Evolutionary conservation across 2,888 invertebrate species (phyloP), one percentile per base, ranked within the genome.

Genomic region (Tetanocera ferruginea): DNA sequence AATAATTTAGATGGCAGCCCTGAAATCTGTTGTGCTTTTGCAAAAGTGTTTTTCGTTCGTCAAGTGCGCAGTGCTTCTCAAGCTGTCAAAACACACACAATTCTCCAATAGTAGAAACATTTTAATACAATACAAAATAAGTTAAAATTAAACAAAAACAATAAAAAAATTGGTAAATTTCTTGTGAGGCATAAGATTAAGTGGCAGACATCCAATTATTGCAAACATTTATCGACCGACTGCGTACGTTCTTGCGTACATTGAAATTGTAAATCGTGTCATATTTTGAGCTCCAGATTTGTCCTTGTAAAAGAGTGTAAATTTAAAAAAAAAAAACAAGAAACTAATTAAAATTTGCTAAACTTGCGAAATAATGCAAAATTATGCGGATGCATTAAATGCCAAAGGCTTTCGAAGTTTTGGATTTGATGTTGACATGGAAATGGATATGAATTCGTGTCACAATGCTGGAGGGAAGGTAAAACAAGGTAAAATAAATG

Each of bases 371-470:
- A 83, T 76, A 80, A 88, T 88, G 88, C 88, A 88, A 84, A 88
- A 84, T 82, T 88, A 88, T 83, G 84, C 86, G 70, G 88, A 88
- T 84, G 88, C 88, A 81, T 80, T 87, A 34, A 88, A 85, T 80
- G 87, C 85, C 73, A 86, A 86, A 80, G 86, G 88, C 66, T 88
- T 87, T 76, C 86, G 87, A 78, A 89, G 88, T 83, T 90, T 89
- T 82, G 89, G 89, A 72, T 90, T 90, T 80, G 90, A 90, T 82
- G 87, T 88, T 51, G 90, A 90, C 82, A 88, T 90, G 84, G 90
- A 89, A 82, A 88, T 89, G 88, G 89, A 89, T 74, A 87, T 89
- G 87, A 88, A 89, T 70, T 82, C 83, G 81, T 64, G 70, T 17
- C 79, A 76, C 62, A 76, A 78, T 72, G 79, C 78, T 76, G 78